Evolutionary conservation across 2,888 invertebrate species (phyloP).

Genomic region (Orthosia cruda): DNA sequence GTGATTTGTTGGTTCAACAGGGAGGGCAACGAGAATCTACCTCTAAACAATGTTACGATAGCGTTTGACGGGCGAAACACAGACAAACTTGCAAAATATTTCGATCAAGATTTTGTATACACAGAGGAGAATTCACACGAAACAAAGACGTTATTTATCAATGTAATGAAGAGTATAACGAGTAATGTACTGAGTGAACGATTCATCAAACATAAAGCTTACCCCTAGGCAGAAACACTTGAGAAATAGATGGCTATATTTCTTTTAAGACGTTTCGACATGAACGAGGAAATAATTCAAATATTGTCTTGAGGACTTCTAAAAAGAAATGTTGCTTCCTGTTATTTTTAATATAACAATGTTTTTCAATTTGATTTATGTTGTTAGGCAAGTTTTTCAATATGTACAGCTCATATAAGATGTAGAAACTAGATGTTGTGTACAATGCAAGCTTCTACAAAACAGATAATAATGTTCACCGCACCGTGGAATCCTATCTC

Average conservation of each 20-base stretch:
- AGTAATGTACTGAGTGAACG: slow-evolving; percentile 65
- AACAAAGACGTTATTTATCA: slow-evolving; percentile 63
- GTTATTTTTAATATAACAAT: slow-evolving; percentile 16
- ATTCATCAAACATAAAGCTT: slow-evolving; percentile 66
- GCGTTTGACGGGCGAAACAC: slow-evolving; percentile 53
- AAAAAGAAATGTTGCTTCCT: slow-evolving; percentile 34
- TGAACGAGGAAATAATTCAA: slow-evolving; percentile 61
- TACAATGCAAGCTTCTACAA: slow-evolving; percentile 47
- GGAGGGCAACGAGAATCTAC: slow-evolving; percentile 59
- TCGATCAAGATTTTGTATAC: slow-evolving; percentile 57
- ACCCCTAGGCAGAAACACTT: slow-evolving; percentile 62
- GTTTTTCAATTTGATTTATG: neutral
- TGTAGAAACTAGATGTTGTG: slow-evolving; percentile 9
- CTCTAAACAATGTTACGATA: slow-evolving; percentile 70
- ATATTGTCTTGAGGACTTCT: slow-evolving; percentile 44
- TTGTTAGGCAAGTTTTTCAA: slow-evolving; percentile 6
- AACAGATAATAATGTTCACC: slow-evolving; percentile 53
- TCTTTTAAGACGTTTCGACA: slow-evolving; percentile 56
- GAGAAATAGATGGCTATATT: slow-evolving; percentile 67
- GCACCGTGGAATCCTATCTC: slow-evolving; percentile 49
- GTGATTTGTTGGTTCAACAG: slow-evolving; percentile 72
- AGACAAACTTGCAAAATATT: slow-evolving; percentile 62
- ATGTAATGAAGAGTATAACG: slow-evolving; percentile 63
- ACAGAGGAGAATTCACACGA: slow-evolving; percentile 56
- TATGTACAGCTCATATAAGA: neutral